phyloP scores from a whole-genome alignment of 2,888 invertebrate genomes.

The Drosophila heteroneura region DNA sequence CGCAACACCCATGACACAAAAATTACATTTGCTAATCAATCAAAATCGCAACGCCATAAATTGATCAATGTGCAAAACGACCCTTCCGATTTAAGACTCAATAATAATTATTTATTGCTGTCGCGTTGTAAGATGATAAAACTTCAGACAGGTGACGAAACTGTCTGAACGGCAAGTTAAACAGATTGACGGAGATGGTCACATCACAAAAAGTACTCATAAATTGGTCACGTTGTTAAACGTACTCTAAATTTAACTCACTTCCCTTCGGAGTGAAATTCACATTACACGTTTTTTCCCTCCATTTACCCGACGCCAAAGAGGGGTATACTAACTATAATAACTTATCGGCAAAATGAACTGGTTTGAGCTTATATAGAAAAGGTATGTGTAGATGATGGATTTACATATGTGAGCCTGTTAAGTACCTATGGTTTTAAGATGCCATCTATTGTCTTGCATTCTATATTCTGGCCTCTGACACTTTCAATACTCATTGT shows the following conservation, averaged over 20 bases:
- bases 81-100: neutral
- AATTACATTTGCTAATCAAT: constrained; percentile 59
- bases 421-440: neutral
- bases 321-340: neutral
- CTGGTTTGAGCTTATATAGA: neutral
- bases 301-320: constrained; percentile 1
- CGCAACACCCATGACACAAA: constrained; percentile 51
- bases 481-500: neutral
- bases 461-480: neutral
- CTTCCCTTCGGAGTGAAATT: constrained; percentile 17
- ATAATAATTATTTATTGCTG: constrained; percentile 54
- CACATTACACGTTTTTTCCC: constrained; percentile 23
- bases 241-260: neutral
- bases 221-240: constrained; percentile 42
- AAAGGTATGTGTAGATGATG: neutral
- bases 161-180: constrained; percentile 8
- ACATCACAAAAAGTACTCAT: constrained; percentile 27
- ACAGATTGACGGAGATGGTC: constrained; percentile 10
- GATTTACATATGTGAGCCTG: neutral
- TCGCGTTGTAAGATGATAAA: constrained; percentile 51
- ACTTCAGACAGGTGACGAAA: constrained; percentile 44
- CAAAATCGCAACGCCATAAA: constrained; percentile 59
- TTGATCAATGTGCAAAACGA: constrained; percentile 34
- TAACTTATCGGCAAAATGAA: neutral
- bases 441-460: neutral